These are phyloP conservation scores for Pholis gunnellus DNA, from an alignment of 2,113 vertebrate genomes.

Conservation along the genomic window DNA sequence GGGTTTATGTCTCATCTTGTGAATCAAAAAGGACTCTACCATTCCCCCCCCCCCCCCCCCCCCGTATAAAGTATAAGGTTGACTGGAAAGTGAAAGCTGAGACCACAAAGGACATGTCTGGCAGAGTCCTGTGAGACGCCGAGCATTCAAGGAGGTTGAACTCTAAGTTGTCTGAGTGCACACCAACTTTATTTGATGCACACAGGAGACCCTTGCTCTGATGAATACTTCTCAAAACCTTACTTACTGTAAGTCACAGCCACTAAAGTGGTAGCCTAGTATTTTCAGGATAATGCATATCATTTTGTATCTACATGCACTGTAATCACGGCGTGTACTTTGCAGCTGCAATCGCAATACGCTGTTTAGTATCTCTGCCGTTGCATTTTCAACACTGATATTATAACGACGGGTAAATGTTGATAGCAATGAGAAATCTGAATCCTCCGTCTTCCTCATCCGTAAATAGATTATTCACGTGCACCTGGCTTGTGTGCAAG, in stretches of 20 bases:
- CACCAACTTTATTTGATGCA: constrained; percentile 58
- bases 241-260: constrained; percentile 11
- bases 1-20: constrained; percentile 3
- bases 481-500: not conserved
- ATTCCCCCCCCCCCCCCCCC: not conserved
- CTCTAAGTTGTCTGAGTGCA: constrained; percentile 54
- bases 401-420: not conserved
- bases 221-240: constrained; percentile 9
- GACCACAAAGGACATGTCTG: constrained; percentile 55
- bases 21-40: not conserved
- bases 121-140: constrained; percentile 55
- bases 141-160: constrained; percentile 64
- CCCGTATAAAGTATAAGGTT: constrained; percentile 7
- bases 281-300: not conserved
- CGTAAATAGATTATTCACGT: not conserved
- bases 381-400: not conserved
- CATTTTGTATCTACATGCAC: not conserved
- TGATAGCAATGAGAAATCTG: not conserved
- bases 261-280: not conserved
- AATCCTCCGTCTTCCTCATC: not conserved
- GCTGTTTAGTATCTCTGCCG: not conserved
- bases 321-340: not conserved
- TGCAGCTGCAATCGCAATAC: not conserved
- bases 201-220: constrained; percentile 34
- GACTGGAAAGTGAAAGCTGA: constrained; percentile 51